Base-by-base conservation (phyloP, 2,797 vertebrate genomes). In the Babyrousa celebensis region DNA sequence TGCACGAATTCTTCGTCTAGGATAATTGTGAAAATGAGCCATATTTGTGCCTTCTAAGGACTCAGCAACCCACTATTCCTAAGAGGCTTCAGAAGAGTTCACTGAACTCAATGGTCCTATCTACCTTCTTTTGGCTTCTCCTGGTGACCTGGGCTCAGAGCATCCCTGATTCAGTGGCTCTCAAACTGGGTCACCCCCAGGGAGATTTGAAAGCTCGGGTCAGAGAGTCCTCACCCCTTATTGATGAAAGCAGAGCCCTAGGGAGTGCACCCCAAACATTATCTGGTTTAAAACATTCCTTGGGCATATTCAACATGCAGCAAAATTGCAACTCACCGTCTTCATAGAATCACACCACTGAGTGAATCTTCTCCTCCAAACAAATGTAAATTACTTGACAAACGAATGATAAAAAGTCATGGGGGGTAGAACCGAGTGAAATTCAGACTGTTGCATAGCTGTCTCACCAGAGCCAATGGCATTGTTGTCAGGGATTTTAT, bases 291-390 rank as follows among this genome's bases (percentile, higher is more conserved):
- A n/a, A 71, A 40, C 56, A 23, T 7, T 23, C 48, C 77, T 54
- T 14, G 32, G 52, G 43, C 27, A 1, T 87, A 25, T 65, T 12
- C 54, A 3, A 0, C 3, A 3, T 27, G 20, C 16, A 85, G 17
- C 2, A 11, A 29, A 29, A 16, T 12, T 1, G 52, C 2, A 4
- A 8, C 12, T 40, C 2, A 2, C 6, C 5, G 62, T 11, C 1
- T 18, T 32, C 43, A 1, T 0, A 11, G 54, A 68, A 23, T 77
- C 29, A 10, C 27, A 21, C 12, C 6, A 1, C 29, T 9, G 11
- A 48, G 58, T 25, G 23, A 12, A 4, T 27, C 85, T 75, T 85
- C 18, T 74, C 27, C 52, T 60, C 43, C 18, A 60, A 77, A 75
- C 7, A 62, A 68, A 79, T 6, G 36, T 5, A 27, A 52, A 70